Conservation (phyloP, 2,888 invertebrate species). For the Rhyacophila evoluta region DNA sequence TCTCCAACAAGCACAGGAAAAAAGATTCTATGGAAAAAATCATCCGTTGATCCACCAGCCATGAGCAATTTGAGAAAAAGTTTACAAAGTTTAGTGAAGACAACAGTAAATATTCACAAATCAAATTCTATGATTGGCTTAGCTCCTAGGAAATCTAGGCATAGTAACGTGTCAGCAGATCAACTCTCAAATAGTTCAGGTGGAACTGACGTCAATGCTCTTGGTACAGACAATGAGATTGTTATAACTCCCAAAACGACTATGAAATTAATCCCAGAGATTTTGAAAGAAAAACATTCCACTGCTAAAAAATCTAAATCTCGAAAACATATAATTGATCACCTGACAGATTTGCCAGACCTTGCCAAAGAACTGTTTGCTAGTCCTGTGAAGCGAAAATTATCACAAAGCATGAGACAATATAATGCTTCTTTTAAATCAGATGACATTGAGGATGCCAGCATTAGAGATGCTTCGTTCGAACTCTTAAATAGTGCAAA, state of each 20-base stretch:
- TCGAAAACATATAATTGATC: constrained; percentile 65
- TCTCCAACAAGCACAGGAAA: background rate
- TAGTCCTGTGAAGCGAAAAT: constrained; percentile 67
- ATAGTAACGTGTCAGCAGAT: constrained; percentile 54
- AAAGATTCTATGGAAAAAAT: background rate
- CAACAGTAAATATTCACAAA: background rate
- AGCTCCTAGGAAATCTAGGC: background rate
- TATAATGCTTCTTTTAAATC: constrained; percentile 61
- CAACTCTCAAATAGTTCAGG: constrained; percentile 57
- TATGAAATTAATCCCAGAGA: constrained; percentile 61
- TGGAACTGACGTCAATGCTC: constrained; percentile 55
- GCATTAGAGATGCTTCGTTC: constrained; percentile 43
- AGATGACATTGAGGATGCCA: constrained; percentile 56
- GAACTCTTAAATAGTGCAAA: constrained; percentile 55
- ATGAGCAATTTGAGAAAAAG: constrained; percentile 40
- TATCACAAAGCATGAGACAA: constrained; percentile 68
- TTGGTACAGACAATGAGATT: constrained; percentile 56
- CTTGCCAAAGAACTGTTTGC: constrained; percentile 66
- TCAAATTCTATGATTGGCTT: background rate
- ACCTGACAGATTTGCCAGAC: constrained; percentile 62
- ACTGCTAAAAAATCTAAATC: constrained; percentile 68
- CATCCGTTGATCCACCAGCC: background rate
- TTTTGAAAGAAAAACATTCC: constrained; percentile 62
- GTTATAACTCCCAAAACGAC: constrained; percentile 64
- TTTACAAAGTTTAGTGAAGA: background rate